phyloP scores from a whole-genome alignment of 1,140 invertebrate species.

The Drosophila kikkawai region DNA sequence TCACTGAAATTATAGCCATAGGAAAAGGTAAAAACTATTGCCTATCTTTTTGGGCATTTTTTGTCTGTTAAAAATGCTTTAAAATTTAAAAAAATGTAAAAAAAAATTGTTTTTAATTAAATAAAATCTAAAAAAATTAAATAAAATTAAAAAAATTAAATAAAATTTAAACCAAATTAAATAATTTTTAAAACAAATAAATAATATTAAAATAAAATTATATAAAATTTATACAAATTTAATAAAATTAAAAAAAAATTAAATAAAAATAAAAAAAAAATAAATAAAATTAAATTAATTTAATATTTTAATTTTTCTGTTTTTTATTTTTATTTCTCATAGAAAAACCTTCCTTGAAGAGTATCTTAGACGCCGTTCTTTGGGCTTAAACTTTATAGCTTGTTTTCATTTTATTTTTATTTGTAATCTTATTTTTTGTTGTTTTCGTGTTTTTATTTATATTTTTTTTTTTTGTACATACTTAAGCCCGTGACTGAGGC shows the following conservation, averaged over 20 bases:
- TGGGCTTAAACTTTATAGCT: background rate
- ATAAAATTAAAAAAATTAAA: no score
- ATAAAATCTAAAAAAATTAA: no score
- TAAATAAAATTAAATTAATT: background rate
- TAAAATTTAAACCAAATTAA: no score
- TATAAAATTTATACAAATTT: no score
- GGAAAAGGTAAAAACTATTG: background rate
- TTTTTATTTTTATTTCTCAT: no score
- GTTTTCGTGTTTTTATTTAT: slow-evolving; percentile 12
- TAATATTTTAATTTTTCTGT: background rate
- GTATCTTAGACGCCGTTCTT: background rate
- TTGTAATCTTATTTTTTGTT: slow-evolving; percentile 29
- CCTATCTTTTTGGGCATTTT: background rate
- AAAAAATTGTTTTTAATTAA: no score
- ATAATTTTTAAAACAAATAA: no score
- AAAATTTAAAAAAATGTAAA: no score
- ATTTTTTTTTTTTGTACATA: slow-evolving; percentile 36
- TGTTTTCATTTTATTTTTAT: slow-evolving; percentile 28
- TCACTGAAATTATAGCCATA: background rate
- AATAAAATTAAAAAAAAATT: no score
- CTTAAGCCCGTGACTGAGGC: slow-evolving; percentile 68
- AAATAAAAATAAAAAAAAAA: no score
- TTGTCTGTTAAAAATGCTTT: no score
- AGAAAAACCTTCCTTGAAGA: background rate
- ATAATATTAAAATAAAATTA: no score